These are phyloP conservation scores for Catharus fuscescens DNA, from an alignment of 2,113 vertebrate genomes.

Conservation along the genomic window DNA sequence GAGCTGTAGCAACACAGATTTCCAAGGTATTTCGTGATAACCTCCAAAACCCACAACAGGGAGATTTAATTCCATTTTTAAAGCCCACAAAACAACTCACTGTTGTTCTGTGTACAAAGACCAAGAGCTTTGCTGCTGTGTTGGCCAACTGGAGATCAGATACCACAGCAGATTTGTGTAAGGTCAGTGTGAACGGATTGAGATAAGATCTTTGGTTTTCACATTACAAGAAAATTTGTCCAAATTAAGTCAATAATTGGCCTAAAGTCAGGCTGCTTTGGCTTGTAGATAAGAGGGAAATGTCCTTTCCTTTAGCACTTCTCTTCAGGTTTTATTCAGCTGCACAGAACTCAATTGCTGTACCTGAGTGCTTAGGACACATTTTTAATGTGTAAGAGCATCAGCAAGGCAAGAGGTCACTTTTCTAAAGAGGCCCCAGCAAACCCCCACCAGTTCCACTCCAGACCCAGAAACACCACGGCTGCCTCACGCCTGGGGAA, in stretches of 20 bases:
- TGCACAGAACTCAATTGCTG: neutral
- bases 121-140: neutral
- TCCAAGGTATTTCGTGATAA: neutral
- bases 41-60: neutral
- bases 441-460: accelerated
- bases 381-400: neutral
- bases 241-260: neutral
- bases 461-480: accelerated
- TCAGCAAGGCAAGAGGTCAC: neutral
- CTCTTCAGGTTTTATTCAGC: neutral
- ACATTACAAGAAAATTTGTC: neutral
- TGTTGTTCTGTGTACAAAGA: neutral
- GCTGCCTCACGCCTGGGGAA: accelerated
- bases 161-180: constrained; percentile 1
- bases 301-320: neutral
- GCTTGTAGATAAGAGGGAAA: neutral
- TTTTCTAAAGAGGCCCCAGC: neutral
- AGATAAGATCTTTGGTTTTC: neutral
- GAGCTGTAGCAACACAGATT: neutral
- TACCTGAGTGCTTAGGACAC: neutral
- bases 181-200: neutral
- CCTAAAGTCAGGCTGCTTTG: constrained; percentile 15
- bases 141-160: neutral
- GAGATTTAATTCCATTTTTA: neutral
- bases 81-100: neutral